A percentile compares a stretch with the other conserved stretches of the same genome.
Evolutionary conservation across 2,797 vertebrate species (phyloP).

Genomic region (Arrhamphus sclerolepis): DNA sequence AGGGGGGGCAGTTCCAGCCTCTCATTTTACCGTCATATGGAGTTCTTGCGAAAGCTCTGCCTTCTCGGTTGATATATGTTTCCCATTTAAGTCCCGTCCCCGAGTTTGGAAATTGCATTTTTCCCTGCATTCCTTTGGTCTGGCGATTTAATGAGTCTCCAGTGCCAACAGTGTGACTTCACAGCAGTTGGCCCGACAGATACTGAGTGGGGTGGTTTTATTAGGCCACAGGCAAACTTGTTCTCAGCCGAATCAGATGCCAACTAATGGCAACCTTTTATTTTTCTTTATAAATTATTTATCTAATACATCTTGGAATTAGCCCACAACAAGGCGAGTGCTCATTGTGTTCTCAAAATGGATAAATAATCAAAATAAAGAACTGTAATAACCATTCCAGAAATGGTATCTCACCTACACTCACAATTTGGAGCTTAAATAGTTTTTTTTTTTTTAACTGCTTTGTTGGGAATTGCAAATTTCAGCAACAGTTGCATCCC

Average conservation of each 20-base stretch:
- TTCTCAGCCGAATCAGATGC: neutral
- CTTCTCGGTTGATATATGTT: conserved; percentile 83
- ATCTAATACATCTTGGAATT: too few relatives aligned
- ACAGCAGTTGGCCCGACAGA: conserved; percentile 34
- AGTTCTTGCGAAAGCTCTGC: conserved; percentile 88
- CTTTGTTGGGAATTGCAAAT: too few relatives aligned
- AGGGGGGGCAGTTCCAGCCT: conserved; percentile 92
- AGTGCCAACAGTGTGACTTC: conserved; percentile 38
- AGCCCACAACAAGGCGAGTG: neutral
- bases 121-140: conserved; percentile 84
- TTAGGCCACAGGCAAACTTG: conserved; percentile 11
- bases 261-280: neutral
- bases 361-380: neutral
- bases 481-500: too few relatives aligned
- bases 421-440: neutral
- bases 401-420: neutral
- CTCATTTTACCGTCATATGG: conserved; percentile 85
- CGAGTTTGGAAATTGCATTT: conserved; percentile 85
- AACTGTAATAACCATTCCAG: neutral
- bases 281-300: too few relatives aligned
- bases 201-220: conserved; percentile 14
- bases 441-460: too few relatives aligned
- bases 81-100: conserved; percentile 44
- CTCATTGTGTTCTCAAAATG: neutral
- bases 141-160: conserved; percentile 62